These are phyloP conservation scores for Pemphredon lugubris DNA, from an alignment of 2,888 invertebrate species.

Conservation along the genomic window DNA sequence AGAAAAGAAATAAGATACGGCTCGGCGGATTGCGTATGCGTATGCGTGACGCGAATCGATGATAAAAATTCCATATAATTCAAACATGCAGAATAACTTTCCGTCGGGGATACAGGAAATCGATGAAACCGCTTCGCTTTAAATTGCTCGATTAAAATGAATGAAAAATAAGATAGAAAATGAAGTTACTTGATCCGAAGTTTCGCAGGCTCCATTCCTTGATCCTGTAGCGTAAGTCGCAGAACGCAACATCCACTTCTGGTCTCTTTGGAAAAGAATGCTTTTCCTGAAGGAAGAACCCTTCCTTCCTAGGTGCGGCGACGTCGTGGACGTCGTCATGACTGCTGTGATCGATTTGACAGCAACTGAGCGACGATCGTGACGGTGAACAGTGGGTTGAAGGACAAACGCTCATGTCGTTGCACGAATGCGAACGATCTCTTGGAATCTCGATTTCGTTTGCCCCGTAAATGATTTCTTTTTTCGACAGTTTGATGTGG, in stretches of 20 bases:
- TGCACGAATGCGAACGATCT: no score
- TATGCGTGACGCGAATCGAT: no score
- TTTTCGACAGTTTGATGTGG: background rate
- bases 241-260: conserved; percentile 87
- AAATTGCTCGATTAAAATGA: no score
- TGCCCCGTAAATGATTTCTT: background rate
- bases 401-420: conserved; percentile 48
- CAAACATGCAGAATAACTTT: no score
- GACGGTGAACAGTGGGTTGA: conserved; percentile 74
- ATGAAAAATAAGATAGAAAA: no score
- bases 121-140: no score
- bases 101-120: no score
- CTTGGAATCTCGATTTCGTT: background rate
- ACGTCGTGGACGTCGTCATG: conserved; percentile 72
- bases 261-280: conserved; percentile 83
- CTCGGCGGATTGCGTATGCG: no score
- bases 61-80: no score
- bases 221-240: conserved; percentile 85
- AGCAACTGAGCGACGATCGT: conserved; percentile 76
- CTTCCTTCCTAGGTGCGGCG: conserved; percentile 66
- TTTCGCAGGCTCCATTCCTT: conserved; percentile 83
- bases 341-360: conserved; percentile 75
- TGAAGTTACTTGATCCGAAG: conserved; percentile 84
- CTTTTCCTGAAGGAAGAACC: conserved; percentile 76
- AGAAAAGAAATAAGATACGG: no score